Percentiles rank a stretch among this genome's conserved stretches.
Conservation (phyloP, 2,113 vertebrate genomes). For the Ursus arctos region DNA sequence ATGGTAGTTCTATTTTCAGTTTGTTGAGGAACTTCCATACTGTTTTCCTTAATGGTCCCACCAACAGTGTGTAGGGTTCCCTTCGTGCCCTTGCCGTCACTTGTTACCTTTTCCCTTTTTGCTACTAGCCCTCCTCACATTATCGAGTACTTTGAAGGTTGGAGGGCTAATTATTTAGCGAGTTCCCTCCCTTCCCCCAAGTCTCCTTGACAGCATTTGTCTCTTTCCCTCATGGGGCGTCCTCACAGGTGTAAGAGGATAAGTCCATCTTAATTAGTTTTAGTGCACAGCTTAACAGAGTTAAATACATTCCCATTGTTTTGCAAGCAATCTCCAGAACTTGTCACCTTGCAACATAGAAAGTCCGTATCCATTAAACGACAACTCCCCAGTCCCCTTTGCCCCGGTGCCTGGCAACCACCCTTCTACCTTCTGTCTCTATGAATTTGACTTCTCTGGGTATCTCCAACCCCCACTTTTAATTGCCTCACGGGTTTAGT, state of each 20-base stretch:
- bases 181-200: conserved; percentile 63
- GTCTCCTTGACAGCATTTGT: conserved; percentile 72
- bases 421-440: background rate
- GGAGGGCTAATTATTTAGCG: conserved; percentile 79
- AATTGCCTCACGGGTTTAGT: background rate
- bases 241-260: background rate
- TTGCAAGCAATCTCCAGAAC: background rate
- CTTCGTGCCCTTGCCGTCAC: background rate
- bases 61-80: background rate
- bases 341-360: background rate
- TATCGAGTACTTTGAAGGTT: conserved; percentile 78
- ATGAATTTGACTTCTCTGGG: background rate
- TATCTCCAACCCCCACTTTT: background rate
- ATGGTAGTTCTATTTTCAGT: background rate
- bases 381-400: background rate
- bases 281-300: background rate
- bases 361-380: background rate
- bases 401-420: background rate
- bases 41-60: background rate
- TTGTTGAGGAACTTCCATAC: background rate
- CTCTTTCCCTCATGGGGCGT: conserved; percentile 64
- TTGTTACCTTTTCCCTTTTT: background rate
- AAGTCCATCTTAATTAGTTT: background rate
- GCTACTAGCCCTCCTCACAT: background rate
- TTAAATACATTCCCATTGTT: background rate